Conservation (phyloP, 2,113 vertebrate species). For the Speoplatyrhinus poulsoni region DNA sequence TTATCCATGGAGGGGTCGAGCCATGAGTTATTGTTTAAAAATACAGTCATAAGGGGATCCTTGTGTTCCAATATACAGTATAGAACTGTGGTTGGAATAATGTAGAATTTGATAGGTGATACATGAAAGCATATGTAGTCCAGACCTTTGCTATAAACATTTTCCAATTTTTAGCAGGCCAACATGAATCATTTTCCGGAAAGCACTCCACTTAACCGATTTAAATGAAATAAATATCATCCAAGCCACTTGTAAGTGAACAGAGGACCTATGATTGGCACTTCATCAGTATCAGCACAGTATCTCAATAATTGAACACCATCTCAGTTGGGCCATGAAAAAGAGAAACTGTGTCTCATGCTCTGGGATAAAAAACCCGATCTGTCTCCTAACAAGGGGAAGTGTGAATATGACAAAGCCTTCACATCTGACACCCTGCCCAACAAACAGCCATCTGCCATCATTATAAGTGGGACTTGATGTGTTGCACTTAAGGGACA, state of each 20-base stretch:
- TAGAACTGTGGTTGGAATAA: neutral
- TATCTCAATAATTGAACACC: slow-evolving; percentile 69
- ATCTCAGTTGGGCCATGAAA: slow-evolving; percentile 59
- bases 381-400: slow-evolving; percentile 61
- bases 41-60: slow-evolving; percentile 4
- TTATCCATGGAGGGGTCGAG: slow-evolving; percentile 8
- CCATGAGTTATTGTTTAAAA: neutral
- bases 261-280: slow-evolving; percentile 25
- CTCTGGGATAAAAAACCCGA: slow-evolving; percentile 69
- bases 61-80: slow-evolving; percentile 8
- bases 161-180: slow-evolving; percentile 17
- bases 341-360: slow-evolving; percentile 65
- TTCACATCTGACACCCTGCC: slow-evolving; percentile 69
- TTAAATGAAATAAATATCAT: slow-evolving; percentile 39
- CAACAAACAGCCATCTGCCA: slow-evolving; percentile 76
- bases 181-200: slow-evolving; percentile 40
- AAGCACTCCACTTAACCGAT: slow-evolving; percentile 36
- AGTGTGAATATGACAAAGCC: slow-evolving; percentile 76
- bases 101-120: neutral
- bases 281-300: slow-evolving; percentile 37
- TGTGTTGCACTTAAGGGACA: slow-evolving; percentile 74
- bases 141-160: neutral
- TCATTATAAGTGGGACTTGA: slow-evolving; percentile 74
- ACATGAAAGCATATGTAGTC: neutral
- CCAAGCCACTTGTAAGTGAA: slow-evolving; percentile 33